Conservation (phyloP, 2,888 invertebrate genomes). For the Erynnis tages region DNA sequence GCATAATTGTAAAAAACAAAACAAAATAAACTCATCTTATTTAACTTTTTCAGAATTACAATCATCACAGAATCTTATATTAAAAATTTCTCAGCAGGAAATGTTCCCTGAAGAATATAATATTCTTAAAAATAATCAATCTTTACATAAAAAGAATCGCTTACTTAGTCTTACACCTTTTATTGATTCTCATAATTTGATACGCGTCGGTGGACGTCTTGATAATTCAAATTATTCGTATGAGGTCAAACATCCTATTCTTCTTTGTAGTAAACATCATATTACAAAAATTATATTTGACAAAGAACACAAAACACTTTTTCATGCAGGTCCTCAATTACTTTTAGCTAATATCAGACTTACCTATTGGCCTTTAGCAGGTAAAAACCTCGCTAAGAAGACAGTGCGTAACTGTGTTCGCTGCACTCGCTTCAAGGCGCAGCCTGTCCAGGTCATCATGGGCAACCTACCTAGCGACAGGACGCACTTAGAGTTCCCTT, state of each 20-base stretch:
- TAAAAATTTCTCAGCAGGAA: slow-evolving; percentile 22
- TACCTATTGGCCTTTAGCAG: slow-evolving; percentile 28
- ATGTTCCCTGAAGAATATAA: slow-evolving; percentile 20
- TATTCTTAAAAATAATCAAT: slow-evolving; percentile 11
- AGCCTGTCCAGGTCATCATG: slow-evolving; percentile 31
- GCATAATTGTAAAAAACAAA: slow-evolving; percentile 18
- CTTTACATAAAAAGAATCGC: slow-evolving; percentile 17
- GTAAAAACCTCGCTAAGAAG: slow-evolving; percentile 25
- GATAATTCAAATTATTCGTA: slow-evolving; percentile 25
- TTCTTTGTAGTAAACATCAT: slow-evolving; percentile 24
- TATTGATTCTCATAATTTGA: slow-evolving; percentile 13
- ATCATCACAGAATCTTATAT: slow-evolving; percentile 20
- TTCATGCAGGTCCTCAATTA: slow-evolving; percentile 30
- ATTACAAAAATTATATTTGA: slow-evolving; percentile 30
- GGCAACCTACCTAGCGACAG: slow-evolving; percentile 32
- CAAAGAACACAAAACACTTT: slow-evolving; percentile 21
- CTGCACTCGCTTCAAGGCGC: slow-evolving; percentile 28
- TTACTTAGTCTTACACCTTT: slow-evolving; percentile 19
- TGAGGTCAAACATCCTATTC: slow-evolving; percentile 27
- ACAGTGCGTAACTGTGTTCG: slow-evolving; percentile 25
- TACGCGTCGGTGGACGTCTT: slow-evolving; percentile 25
- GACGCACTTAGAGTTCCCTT: slow-evolving; percentile 30
- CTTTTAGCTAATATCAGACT: slow-evolving; percentile 27
- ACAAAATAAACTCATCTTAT: slow-evolving; percentile 10
- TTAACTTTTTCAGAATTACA: slow-evolving; percentile 16